A percentile compares a stretch with the other conserved stretches of the same genome.
Conservation (phyloP, 2,113 vertebrate species). For the Nestor notabilis region DNA sequence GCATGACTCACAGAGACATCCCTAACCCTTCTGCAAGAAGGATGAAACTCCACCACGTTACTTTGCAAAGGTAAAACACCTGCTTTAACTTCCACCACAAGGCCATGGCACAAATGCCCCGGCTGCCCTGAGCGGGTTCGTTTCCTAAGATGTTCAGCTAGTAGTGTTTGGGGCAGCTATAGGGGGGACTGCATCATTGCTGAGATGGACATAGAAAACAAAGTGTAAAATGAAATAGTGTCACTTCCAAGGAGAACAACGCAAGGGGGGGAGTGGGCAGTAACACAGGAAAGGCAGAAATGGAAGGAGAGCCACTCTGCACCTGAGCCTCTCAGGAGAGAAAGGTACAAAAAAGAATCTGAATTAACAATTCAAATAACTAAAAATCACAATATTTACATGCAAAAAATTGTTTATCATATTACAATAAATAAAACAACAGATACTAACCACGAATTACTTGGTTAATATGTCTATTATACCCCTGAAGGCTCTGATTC, state of each 20-base stretch:
- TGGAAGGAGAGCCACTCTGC: neutral
- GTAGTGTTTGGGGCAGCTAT: neutral
- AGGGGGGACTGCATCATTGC: neutral
- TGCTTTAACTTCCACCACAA: neutral
- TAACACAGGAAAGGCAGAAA: neutral
- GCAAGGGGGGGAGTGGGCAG: neutral
- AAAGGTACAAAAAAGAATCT: neutral
- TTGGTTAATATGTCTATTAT: neutral
- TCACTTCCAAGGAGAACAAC: neutral
- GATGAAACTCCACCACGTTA: neutral
- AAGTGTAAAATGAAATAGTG: neutral
- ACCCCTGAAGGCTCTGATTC: neutral
- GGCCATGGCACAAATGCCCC: neutral
- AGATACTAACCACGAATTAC: neutral
- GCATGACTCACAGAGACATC: neutral
- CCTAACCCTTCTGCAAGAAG: neutral
- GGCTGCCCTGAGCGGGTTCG: neutral
- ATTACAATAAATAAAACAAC: neutral
- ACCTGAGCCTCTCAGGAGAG: neutral
- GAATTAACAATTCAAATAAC: neutral
- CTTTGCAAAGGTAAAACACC: neutral
- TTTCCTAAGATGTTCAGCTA: neutral
- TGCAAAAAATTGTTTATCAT: neutral
- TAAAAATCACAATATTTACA: neutral
- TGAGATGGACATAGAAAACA: neutral